These are phyloP conservation scores for Graptemys geographica DNA, from an alignment of 2,797 vertebrate species.

Conservation along the genomic window DNA sequence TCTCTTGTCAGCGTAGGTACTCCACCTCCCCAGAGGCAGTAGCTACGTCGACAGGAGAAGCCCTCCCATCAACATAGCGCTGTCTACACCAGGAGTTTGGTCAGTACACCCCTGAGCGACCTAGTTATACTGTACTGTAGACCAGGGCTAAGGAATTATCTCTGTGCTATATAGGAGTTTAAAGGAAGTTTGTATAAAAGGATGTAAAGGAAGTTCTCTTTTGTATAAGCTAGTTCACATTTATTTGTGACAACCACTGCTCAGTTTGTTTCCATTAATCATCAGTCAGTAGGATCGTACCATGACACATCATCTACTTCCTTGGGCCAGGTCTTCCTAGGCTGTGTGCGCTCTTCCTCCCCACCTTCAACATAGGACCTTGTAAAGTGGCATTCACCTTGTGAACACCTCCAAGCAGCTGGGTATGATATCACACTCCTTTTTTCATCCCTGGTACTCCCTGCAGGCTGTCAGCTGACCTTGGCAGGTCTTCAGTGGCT, in stretches of 20 bases:
- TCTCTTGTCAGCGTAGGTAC: not conserved
- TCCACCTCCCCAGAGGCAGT: not conserved
- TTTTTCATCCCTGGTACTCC: not conserved
- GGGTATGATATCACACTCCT: not conserved
- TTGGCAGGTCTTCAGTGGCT: not conserved
- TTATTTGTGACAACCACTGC: not conserved
- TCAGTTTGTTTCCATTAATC: not conserved
- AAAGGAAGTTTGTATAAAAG: not conserved
- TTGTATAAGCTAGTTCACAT: not conserved
- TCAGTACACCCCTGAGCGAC: not conserved
- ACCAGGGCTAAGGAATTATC: not conserved
- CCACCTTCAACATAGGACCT: not conserved
- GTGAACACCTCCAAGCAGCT: not conserved
- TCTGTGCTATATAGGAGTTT: not conserved
- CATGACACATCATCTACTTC: not conserved
- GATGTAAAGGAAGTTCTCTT: not conserved
- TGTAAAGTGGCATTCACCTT: not conserved
- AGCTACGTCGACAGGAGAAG: not conserved
- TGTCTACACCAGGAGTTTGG: not conserved
- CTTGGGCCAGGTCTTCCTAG: not conserved
- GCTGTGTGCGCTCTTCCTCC: not conserved
- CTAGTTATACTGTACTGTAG: not conserved
- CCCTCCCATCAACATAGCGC: not conserved
- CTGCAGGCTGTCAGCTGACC: not conserved
- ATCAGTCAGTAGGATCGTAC: not conserved